phyloP scores from a whole-genome alignment of 92 coral and sea anemone species.

The Heteractis magnifica region DNA sequence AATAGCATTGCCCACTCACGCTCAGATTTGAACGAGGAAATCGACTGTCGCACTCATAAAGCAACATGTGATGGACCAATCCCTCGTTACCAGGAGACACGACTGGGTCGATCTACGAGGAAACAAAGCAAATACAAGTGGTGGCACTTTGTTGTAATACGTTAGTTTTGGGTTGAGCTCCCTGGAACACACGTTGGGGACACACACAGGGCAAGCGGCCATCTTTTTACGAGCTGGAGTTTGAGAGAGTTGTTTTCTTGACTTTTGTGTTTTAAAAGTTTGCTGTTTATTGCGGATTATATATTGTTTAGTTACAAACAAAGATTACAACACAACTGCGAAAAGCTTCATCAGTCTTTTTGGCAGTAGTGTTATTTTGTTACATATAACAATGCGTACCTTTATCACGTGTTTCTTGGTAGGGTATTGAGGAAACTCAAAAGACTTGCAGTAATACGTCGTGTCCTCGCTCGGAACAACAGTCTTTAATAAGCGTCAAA shows the following conservation, averaged over 20 bases:
- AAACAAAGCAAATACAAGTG: background rate
- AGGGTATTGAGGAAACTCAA: conserved; percentile 26
- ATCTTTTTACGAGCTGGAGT: no score
- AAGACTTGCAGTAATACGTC: conserved; percentile 43
- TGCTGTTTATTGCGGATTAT: no score
- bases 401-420: conserved; percentile 41
- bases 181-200: no score
- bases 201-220: no score
- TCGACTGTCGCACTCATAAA: conserved; percentile 35
- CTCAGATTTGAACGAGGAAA: conserved; percentile 30
- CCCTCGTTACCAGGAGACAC: conserved; percentile 52
- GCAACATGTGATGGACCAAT: conserved; percentile 47
- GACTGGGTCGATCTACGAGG: conserved; percentile 43
- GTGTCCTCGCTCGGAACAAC: conserved; percentile 12
- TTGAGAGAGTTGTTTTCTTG: no score
- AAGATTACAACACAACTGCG: background rate
- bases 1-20: conserved; percentile 21
- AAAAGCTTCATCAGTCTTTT: background rate
- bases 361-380: no score
- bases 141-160: background rate
- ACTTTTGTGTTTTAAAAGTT: no score
- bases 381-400: conserved; percentile 11
- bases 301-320: no score
- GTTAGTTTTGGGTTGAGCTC: background rate
- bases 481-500: background rate